A percentile compares a stretch with the other conserved stretches of the same genome.
Conservation (phyloP, 2,113 vertebrate genomes). For the Ammodramus savannarum region DNA sequence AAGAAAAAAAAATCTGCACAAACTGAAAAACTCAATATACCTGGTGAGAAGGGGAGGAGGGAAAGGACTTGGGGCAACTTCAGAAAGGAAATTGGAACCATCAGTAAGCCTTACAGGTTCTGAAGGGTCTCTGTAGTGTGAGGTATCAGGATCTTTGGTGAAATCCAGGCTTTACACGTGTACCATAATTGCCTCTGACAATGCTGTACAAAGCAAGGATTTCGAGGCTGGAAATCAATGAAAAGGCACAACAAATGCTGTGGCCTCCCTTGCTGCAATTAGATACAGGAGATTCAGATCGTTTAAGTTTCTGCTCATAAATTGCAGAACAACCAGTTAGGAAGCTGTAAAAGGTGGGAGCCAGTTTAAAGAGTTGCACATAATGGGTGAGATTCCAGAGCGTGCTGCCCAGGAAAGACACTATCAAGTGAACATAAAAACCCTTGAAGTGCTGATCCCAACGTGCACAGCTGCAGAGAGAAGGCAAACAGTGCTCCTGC, state of each 20-base stretch:
- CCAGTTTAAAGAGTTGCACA: background rate
- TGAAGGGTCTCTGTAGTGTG: background rate
- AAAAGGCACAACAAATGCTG: background rate
- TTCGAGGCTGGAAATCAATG: background rate
- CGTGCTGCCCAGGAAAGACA: background rate
- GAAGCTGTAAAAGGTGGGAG: slow-evolving; percentile 18
- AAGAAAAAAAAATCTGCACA: background rate
- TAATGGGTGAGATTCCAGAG: slow-evolving; percentile 22
- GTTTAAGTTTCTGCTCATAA: slow-evolving; percentile 11
- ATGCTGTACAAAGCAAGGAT: background rate
- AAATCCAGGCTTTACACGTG: background rate
- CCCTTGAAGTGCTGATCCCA: slow-evolving; percentile 10
- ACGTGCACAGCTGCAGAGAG: background rate
- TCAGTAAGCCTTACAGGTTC: background rate
- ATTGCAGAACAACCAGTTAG: background rate
- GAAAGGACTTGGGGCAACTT: background rate
- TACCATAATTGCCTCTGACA: background rate
- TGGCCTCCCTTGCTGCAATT: background rate
- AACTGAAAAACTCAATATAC: background rate
- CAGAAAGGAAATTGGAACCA: background rate
- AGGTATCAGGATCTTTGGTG: background rate
- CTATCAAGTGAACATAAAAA: slow-evolving; percentile 50
- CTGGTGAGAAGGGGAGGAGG: background rate
- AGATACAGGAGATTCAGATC: background rate
- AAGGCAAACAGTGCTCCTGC: background rate